Percentiles rank a stretch among this genome's conserved stretches.
phyloP scores from a whole-genome alignment of 2,888 invertebrate genomes.

The Liopterus haemorrhoidalis region DNA sequence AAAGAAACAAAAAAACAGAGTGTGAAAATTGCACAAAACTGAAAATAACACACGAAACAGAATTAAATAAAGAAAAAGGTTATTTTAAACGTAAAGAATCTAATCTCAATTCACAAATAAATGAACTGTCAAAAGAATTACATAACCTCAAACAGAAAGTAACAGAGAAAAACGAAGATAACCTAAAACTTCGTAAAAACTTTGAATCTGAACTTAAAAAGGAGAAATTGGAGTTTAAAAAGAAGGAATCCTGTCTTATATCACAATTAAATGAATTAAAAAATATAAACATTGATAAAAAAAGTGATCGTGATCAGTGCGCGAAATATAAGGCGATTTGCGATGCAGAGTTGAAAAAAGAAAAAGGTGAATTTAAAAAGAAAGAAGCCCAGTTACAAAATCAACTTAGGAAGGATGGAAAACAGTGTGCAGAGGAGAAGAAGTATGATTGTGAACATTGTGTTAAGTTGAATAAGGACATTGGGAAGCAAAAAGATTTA shows the following conservation, averaged over 20 bases:
- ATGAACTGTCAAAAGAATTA: neutral
- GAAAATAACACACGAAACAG: slow-evolving; percentile 2
- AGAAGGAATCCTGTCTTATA: no score
- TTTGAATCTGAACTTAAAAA: no score
- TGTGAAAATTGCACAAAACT: slow-evolving; percentile 4
- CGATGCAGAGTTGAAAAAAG: neutral
- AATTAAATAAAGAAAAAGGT: slow-evolving; percentile 2
- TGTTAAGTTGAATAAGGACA: slow-evolving; percentile 9
- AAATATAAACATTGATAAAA: slow-evolving; percentile 2
- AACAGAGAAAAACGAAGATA: no score
- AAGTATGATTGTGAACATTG: slow-evolving; percentile 12
- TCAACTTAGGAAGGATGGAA: neutral
- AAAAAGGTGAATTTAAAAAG: slow-evolving; percentile 1
- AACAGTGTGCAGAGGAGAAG: neutral
- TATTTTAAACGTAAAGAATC: slow-evolving; percentile 10
- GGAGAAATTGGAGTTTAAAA: no score
- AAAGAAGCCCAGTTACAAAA: slow-evolving; percentile 1
- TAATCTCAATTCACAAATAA: slow-evolving; percentile 7
- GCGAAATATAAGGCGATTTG: neutral
- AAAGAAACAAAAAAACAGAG: neutral
- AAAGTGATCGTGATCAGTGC: neutral
- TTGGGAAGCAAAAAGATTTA: slow-evolving; percentile 13
- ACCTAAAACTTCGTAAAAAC: no score
- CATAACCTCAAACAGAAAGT: no score
- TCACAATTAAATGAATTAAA: no score